phyloP scores from a whole-genome alignment of 2,888 invertebrate genomes.

The Tetheella fluctuosa region DNA sequence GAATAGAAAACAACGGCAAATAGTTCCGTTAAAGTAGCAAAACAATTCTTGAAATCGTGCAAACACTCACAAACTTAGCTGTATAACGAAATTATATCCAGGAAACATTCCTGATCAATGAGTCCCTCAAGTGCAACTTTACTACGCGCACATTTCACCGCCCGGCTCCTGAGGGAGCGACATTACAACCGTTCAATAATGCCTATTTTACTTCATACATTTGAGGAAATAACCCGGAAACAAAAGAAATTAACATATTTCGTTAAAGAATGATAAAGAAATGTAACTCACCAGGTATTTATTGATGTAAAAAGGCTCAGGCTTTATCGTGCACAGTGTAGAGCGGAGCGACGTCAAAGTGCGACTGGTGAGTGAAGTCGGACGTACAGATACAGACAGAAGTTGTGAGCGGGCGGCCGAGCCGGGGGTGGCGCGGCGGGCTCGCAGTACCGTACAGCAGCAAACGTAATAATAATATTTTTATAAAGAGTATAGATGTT shows the following conservation, averaged over 20 bases:
- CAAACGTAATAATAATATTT: conserved; percentile 43
- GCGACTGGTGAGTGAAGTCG: conserved; percentile 58
- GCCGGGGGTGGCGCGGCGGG: conserved; percentile 57
- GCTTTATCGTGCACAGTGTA: conserved; percentile 56
- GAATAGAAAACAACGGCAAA: conserved; percentile 29
- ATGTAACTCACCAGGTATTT: conserved; percentile 61
- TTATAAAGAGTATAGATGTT: conserved; percentile 28
- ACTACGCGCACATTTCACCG: conserved; percentile 39
- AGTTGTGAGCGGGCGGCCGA: conserved; percentile 33
- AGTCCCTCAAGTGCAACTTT: conserved; percentile 39
- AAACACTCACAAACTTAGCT: conserved; percentile 18
- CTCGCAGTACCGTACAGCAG: conserved; percentile 39
- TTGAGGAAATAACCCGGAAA: too few species aligned
- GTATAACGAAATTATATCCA: conserved; percentile 18
- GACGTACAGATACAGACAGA: conserved; percentile 25
- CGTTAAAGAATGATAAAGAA: neutral
- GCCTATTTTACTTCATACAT: neutral
- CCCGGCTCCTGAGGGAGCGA: conserved; percentile 49
- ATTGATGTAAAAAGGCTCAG: conserved; percentile 47
- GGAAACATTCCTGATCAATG: conserved; percentile 45
- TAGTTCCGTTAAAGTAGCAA: conserved; percentile 48
- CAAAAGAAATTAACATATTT: too few species aligned
- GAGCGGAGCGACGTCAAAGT: conserved; percentile 52
- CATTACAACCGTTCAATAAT: conserved; percentile 27
- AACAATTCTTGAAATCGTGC: neutral